phyloP scores from a whole-genome alignment of 2,113 vertebrate species.

The Seriola aureovittata region DNA sequence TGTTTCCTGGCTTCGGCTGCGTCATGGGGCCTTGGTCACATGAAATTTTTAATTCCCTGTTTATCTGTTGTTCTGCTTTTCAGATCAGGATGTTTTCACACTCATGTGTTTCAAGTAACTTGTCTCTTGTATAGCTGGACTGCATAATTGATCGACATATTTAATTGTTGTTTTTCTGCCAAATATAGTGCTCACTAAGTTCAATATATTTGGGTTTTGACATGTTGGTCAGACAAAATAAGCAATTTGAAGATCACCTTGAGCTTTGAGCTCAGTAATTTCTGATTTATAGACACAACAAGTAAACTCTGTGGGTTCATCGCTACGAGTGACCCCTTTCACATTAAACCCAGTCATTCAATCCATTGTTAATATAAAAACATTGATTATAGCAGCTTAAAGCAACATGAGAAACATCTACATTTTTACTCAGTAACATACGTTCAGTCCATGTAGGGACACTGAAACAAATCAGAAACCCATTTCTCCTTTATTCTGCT shows the following conservation, averaged over 20 bases:
- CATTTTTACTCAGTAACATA: background rate
- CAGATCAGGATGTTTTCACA: background rate
- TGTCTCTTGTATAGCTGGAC: background rate
- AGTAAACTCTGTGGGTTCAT: background rate
- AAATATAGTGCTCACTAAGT: background rate
- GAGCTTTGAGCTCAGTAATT: background rate
- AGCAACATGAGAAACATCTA: slow-evolving; percentile 20
- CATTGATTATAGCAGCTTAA: background rate
- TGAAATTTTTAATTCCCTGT: background rate
- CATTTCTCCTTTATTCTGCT: background rate
- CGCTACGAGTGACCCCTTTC: background rate
- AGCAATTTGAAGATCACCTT: background rate
- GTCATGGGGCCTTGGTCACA: background rate
- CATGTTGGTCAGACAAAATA: background rate
- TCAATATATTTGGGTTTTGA: background rate
- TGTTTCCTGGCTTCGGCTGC: background rate
- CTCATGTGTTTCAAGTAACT: background rate
- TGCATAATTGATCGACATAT: background rate
- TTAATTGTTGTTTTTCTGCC: background rate
- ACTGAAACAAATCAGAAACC: background rate
- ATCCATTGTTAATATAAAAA: background rate
- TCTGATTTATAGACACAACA: background rate
- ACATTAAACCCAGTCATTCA: background rate
- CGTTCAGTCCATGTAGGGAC: background rate
- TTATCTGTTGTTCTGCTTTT: slow-evolving; percentile 9